A percentile compares a stretch with the other conserved stretches of the same genome.
phyloP scores from a whole-genome alignment of 2,888 invertebrate genomes.

The Archips xylosteana region DNA sequence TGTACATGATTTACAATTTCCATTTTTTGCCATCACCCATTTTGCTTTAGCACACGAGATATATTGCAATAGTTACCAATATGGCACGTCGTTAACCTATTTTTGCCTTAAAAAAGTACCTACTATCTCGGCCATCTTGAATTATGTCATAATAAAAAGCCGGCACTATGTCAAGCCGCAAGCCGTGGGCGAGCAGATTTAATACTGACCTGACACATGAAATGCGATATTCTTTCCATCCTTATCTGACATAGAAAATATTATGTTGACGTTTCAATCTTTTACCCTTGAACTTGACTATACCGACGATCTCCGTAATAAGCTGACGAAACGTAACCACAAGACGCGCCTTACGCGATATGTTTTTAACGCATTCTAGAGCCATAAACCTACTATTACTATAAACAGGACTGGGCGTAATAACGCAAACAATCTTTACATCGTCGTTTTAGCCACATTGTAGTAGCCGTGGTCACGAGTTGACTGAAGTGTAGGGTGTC shows the following conservation, averaged over 20 bases:
- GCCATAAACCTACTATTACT: too few species aligned
- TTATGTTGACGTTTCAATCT: constrained; percentile 3
- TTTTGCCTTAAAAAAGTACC: background rate
- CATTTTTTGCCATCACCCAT: background rate
- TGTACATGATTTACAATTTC: too few species aligned
- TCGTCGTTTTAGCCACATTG: too few species aligned
- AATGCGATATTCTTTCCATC: background rate
- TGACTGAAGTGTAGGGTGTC: too few species aligned
- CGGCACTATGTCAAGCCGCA: constrained; percentile 9
- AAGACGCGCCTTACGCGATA: too few species aligned
- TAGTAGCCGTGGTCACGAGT: too few species aligned
- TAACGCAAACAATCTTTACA: too few species aligned
- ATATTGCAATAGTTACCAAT: background rate
- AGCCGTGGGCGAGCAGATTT: constrained; percentile 5
- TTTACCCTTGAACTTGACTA: background rate
- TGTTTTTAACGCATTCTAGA: too few species aligned
- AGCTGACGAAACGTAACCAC: too few species aligned
- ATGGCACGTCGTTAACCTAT: background rate
- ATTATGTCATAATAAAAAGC: constrained; percentile 7
- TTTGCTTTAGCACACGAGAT: background rate
- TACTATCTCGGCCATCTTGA: background rate
- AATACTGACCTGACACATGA: background rate
- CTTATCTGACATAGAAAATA: background rate
- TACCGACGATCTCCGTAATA: too few species aligned
- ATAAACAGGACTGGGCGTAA: too few species aligned